Conservation (phyloP, 1,140 invertebrate species). For the Zaprionus africanus region DNA sequence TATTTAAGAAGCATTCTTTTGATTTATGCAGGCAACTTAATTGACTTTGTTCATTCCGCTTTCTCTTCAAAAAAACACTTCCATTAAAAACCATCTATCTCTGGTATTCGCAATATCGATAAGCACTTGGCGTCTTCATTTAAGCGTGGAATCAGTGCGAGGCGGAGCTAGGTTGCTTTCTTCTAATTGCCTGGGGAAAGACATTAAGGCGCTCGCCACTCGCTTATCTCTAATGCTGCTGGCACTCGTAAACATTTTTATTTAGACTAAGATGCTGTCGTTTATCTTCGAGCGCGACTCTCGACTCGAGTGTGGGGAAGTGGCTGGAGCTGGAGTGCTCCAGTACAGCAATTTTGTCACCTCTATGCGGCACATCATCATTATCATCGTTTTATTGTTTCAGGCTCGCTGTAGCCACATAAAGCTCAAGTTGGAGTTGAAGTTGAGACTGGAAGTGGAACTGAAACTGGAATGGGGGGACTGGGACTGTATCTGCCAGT, state of each 20-base stretch:
- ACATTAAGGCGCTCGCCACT: constrained; percentile 41
- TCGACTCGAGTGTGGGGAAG: background rate
- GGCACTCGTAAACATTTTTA: constrained; percentile 61
- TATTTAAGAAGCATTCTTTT: background rate
- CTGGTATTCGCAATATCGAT: background rate
- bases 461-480: constrained; percentile 13
- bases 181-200: constrained; percentile 42
- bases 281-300: constrained; percentile 34
- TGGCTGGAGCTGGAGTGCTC: background rate
- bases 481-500: constrained; percentile 33
- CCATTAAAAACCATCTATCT: background rate
- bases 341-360: constrained; percentile 74
- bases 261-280: constrained; percentile 40
- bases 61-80: background rate
- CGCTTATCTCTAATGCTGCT: constrained; percentile 60
- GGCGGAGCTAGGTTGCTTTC: constrained; percentile 11
- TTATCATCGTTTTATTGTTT: constrained; percentile 74
- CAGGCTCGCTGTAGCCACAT: constrained; percentile 27
- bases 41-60: background rate
- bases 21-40: too few species aligned
- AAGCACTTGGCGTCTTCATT: background rate
- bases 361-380: constrained; percentile 67
- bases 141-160: background rate
- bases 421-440: constrained; percentile 21
- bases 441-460: constrained; percentile 23